Percentiles rank a stretch among this genome's conserved stretches.
These are phyloP conservation scores for Acrossocheilus fasciatus DNA, from an alignment of 2,797 vertebrate species.

Conservation along the genomic window DNA sequence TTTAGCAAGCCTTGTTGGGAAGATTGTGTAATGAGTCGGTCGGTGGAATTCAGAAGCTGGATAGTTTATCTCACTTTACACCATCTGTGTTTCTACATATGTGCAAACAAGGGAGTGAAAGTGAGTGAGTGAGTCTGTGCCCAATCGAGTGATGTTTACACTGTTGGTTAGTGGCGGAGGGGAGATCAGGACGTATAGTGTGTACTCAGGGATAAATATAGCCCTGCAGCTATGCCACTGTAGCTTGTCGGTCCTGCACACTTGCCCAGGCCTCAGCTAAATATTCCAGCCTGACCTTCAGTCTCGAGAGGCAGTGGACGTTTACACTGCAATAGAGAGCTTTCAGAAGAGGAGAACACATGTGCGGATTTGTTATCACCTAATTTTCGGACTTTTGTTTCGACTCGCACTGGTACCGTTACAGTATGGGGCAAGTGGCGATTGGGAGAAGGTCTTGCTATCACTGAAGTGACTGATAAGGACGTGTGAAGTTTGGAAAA, in stretches of 20 bases:
- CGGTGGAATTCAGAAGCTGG: constrained; percentile 11
- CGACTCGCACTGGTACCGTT: background rate
- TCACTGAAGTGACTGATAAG: constrained; percentile 54
- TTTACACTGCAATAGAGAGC: constrained; percentile 76
- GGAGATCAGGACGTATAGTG: constrained; percentile 89
- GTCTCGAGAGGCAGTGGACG: constrained; percentile 81
- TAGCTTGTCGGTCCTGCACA: constrained; percentile 85
- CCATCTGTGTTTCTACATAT: constrained; percentile 27
- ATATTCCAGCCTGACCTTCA: constrained; percentile 90
- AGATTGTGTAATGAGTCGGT: constrained; percentile 20
- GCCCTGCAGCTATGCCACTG: constrained; percentile 82
- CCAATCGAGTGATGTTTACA: constrained; percentile 57
- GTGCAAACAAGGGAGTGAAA: constrained; percentile 32
- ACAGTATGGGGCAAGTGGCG: background rate
- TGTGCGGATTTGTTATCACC: constrained; percentile 50
- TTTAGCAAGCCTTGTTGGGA: constrained; percentile 3
- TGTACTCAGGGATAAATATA: constrained; percentile 96
- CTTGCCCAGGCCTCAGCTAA: constrained; percentile 88
- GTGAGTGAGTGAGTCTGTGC: constrained; percentile 35
- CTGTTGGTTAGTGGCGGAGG: constrained; percentile 59
- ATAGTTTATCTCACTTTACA: constrained; percentile 11
- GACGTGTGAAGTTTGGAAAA: constrained; percentile 65
- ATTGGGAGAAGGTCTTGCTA: background rate
- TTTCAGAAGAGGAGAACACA: constrained; percentile 56
- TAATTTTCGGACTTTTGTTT: constrained; percentile 1